Evolutionary conservation across 2,888 invertebrate species (phyloP), one percentile per base, ranked within the genome.

Genomic region (Macrostomum cliftonense): DNA sequence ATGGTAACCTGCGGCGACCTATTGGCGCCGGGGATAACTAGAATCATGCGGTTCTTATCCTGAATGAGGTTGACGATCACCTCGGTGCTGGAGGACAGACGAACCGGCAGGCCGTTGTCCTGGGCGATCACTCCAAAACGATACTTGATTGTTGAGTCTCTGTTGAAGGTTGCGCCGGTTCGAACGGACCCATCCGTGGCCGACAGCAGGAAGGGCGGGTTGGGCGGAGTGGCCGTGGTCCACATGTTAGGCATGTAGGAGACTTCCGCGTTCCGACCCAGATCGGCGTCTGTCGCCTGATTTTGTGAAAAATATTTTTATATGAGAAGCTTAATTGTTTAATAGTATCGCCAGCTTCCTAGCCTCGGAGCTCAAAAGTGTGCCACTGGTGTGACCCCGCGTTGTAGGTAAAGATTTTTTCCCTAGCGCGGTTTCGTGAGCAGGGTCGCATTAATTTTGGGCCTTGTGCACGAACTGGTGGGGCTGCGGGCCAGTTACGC

Each of bases 241-340:
- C n/a, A 56, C 53, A 37, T 39, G 9, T 62, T 59, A 11, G 70
- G 56, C 12, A 58, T 56, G 55, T 84, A 89, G 55, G 78, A 78
- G 19, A 89, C 72, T 61, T 78, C 78, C 1, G 87, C 87, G 64
- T 77, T 83, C 54, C 79, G 78, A 1, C 84, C 84, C 48, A 82
- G 81, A 64, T 91, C 89, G 56, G 77, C 77, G 68, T 91, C 89
- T 56, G 79, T 78, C 0, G 89, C 88, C 76, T 82, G 55, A 4
- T 50, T 52, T 44, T 28, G 36, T 49, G 38, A 38, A 14, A 55
- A 14, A n/a, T n/a, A n/a, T n/a, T n/a, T n/a, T n/a, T n/a, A n/a
- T n/a, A n/a, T n/a, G n/a, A 43, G 28, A n/a, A n/a, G n/a, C n/a
- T n/a, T n/a, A n/a, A n/a, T n/a, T n/a, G n/a, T n/a, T n/a, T n/a